These are phyloP conservation scores for Trissolcus brochymenae DNA, from an alignment of 2,888 invertebrate species.

Conservation along the genomic window DNA sequence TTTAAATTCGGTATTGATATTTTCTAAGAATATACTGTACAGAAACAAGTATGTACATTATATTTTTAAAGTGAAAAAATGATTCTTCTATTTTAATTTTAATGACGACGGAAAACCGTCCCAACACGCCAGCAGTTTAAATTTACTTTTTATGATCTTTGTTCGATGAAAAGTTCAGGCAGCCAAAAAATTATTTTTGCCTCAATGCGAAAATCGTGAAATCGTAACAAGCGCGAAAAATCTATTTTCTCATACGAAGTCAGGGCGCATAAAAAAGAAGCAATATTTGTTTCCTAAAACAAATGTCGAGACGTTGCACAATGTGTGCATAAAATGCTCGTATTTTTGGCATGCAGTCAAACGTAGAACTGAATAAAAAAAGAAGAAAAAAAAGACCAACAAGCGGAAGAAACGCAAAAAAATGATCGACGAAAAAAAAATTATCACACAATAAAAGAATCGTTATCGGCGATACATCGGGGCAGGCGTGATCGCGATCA, in stretches of 20 bases:
- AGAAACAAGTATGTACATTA: too few relatives aligned
- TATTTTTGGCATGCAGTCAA: constrained; percentile 41
- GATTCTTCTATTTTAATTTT: neutral
- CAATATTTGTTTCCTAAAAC: constrained; percentile 33
- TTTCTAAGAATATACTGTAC: too few relatives aligned
- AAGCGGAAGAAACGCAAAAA: neutral
- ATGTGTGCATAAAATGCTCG: constrained; percentile 30
- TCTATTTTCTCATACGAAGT: constrained; percentile 19
- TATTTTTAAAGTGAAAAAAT: too few relatives aligned
- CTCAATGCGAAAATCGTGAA: neutral
- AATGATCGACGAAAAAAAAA: constrained; percentile 13
- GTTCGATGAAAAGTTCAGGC: neutral
- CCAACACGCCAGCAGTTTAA: neutral
- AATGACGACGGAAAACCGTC: neutral
- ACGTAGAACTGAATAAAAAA: too few relatives aligned
- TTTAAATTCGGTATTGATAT: too few relatives aligned
- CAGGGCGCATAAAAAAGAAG: constrained; percentile 21
- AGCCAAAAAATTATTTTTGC: constrained; percentile 8
- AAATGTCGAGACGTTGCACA: constrained; percentile 29
- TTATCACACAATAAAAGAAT: constrained; percentile 45
- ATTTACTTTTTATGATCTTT: constrained; percentile 3
- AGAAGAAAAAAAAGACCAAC: too few relatives aligned
- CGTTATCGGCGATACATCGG: constrained; percentile 26
- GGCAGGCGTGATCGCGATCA: constrained; percentile 7
- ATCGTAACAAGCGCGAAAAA: constrained; percentile 1